phyloP scores from a whole-genome alignment of 2,113 vertebrate species.

The Pterocles orientalis region DNA sequence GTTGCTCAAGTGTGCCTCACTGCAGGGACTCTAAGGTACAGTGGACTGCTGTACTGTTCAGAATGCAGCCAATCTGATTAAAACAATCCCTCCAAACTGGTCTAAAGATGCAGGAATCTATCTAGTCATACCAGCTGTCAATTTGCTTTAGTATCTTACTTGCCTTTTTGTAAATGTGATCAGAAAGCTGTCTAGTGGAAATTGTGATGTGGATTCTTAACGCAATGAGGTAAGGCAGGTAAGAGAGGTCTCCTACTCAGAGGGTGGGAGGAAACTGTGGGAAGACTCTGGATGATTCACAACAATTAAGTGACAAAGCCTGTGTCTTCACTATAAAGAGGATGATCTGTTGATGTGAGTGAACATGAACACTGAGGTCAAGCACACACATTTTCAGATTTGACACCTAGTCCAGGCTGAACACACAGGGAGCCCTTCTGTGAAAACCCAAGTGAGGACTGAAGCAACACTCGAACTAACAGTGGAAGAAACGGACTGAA shows the following conservation, averaged over 20 bases:
- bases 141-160: not conserved
- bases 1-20: not conserved
- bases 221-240: not conserved
- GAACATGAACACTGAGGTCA: not conserved
- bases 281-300: not conserved
- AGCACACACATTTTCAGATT: not conserved
- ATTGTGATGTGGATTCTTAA: not conserved
- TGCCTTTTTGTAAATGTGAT: not conserved
- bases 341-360: not conserved
- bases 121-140: not conserved
- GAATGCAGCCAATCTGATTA: not conserved
- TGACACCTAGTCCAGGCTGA: not conserved
- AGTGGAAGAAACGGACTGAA: not conserved
- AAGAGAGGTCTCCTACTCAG: not conserved
- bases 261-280: not conserved
- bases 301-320: not conserved
- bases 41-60: not conserved
- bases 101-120: not conserved
- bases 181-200: not conserved
- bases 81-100: not conserved
- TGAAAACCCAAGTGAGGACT: not conserved
- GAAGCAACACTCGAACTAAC: not conserved
- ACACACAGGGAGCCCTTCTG: fast-evolving
- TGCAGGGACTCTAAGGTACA: not conserved
- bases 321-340: not conserved